These are phyloP conservation scores for Lampris megalopsis DNA, from an alignment of 2,113 vertebrate species.

Conservation along the genomic window DNA sequence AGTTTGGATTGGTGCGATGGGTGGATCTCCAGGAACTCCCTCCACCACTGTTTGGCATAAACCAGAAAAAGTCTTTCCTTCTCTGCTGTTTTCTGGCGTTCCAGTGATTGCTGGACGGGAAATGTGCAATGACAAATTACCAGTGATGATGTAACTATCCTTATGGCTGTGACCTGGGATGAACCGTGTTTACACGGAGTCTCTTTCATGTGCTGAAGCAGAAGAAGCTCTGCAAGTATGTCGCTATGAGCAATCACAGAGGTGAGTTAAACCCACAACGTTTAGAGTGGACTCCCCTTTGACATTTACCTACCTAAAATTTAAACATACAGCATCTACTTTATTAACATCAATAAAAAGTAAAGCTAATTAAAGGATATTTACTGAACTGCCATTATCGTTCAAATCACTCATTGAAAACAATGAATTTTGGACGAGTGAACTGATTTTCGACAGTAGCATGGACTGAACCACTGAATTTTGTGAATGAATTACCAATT, in stretches of 20 bases:
- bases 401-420: not conserved
- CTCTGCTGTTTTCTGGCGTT: conserved; percentile 92
- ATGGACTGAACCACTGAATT: too few relatives aligned
- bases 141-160: not conserved
- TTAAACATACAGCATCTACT: too few relatives aligned
- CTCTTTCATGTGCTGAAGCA: not conserved
- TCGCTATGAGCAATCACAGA: too few relatives aligned
- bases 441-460: not conserved
- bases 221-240: not conserved
- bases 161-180: not conserved
- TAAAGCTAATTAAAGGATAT: too few relatives aligned
- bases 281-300: too few relatives aligned
- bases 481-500: too few relatives aligned
- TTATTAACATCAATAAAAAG: too few relatives aligned
- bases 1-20: conserved; percentile 90
- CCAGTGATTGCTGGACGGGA: conserved; percentile 87
- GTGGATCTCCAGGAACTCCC: conserved; percentile 96
- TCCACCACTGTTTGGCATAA: conserved; percentile 99
- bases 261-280: too few relatives aligned
- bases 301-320: too few relatives aligned
- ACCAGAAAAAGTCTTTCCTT: conserved; percentile 94
- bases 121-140: conserved; percentile 13
- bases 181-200: too few relatives aligned
- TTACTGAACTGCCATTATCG: too few relatives aligned
- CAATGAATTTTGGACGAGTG: not conserved